These are phyloP conservation scores for Celastrina argiolus DNA, from an alignment of 2,888 invertebrate species.

Conservation along the genomic window DNA sequence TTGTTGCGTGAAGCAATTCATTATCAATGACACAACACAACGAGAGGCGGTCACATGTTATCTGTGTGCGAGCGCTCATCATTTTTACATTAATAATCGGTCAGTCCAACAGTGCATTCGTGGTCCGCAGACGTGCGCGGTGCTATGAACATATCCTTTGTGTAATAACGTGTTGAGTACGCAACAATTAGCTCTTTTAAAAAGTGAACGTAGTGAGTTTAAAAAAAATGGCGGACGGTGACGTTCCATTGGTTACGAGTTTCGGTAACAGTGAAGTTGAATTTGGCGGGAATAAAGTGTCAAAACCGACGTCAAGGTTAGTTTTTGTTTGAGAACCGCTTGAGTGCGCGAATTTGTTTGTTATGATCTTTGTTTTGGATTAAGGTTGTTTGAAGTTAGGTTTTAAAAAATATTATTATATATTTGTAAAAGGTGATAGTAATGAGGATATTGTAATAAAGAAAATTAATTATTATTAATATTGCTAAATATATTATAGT, in stretches of 20 bases:
- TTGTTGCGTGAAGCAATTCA: constrained; percentile 43
- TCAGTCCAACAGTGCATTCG: constrained; percentile 53
- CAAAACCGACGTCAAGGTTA: constrained; percentile 66
- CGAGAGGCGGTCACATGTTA: constrained; percentile 58
- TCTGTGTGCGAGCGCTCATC: constrained; percentile 57
- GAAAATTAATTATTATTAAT: neutral
- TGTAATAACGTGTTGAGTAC: constrained; percentile 19
- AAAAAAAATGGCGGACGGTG: constrained; percentile 63
- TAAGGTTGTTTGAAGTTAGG: neutral
- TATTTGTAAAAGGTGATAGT: neutral
- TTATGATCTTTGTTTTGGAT: neutral
- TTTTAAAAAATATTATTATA: neutral
- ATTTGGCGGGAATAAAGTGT: constrained; percentile 63
- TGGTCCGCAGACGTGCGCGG: constrained; percentile 43
- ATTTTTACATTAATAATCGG: constrained; percentile 65
- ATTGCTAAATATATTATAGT: no score
- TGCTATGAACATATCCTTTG: constrained; percentile 29
- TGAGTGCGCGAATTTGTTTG: neutral
- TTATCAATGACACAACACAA: constrained; percentile 64
- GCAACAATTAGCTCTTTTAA: constrained; percentile 25
- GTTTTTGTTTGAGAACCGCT: constrained; percentile 37
- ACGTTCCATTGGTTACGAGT: constrained; percentile 67
- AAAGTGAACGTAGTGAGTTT: constrained; percentile 35
- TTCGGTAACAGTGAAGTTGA: constrained; percentile 66
- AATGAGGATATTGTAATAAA: neutral